A percentile compares a stretch with the other conserved stretches of the same genome.
phyloP scores from a whole-genome alignment of 2,797 vertebrate genomes.

The Urocyon cinereoargenteus region DNA sequence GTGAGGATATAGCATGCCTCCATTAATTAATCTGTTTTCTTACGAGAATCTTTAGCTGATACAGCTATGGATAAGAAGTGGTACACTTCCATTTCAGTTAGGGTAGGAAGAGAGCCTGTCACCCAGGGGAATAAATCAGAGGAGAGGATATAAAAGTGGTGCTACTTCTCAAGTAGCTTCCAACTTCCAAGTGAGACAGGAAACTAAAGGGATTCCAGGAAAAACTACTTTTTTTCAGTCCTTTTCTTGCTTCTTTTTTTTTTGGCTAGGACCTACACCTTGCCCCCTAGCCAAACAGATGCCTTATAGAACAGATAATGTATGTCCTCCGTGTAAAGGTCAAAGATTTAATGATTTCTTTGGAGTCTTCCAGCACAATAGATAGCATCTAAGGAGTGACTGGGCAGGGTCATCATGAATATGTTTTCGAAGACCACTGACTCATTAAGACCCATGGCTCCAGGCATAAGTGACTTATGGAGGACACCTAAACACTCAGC shows the following conservation, averaged over 20 bases:
- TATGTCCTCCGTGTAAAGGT: background rate
- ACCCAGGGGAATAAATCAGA: background rate
- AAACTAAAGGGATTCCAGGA: background rate
- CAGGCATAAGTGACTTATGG: background rate
- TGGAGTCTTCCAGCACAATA: background rate
- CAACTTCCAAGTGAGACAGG: background rate
- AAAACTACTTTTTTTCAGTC: background rate
- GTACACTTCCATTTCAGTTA: background rate
- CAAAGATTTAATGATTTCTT: background rate
- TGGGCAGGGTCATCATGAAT: background rate
- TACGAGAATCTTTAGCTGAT: background rate
- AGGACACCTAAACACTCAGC: background rate
- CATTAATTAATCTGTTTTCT: background rate
- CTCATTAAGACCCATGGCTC: background rate
- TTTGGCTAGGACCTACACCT: background rate
- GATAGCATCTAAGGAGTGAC: background rate
- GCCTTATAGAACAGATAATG: background rate
- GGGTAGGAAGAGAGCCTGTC: background rate
- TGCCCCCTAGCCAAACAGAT: background rate
- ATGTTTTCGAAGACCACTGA: background rate
- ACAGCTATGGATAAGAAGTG: background rate
- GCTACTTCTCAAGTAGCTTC: background rate
- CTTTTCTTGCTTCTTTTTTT: background rate
- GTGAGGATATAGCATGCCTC: background rate
- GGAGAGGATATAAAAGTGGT: background rate